phyloP scores from a whole-genome alignment of 2,888 invertebrate species.

The Lobophora halterata region DNA sequence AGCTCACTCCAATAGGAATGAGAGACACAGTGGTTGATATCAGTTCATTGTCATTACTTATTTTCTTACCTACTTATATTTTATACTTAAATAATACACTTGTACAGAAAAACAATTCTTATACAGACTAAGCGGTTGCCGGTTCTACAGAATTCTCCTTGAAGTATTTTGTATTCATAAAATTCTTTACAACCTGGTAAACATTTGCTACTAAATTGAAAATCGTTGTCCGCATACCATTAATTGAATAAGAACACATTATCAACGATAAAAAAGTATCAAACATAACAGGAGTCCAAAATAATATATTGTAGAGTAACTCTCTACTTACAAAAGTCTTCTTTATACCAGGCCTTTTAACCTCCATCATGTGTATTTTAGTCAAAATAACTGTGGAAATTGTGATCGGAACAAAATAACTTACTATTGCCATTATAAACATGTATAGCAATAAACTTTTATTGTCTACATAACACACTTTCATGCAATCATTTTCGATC shows the following conservation, averaged over 20 bases:
- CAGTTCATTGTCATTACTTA: no score
- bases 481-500: slow-evolving; percentile 49
- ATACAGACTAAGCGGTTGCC: slow-evolving; percentile 30
- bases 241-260: slow-evolving; percentile 62
- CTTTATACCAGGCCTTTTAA: slow-evolving; percentile 50
- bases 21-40: no score
- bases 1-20: no score
- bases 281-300: slow-evolving; percentile 74
- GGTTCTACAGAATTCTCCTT: slow-evolving; percentile 61
- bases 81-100: no score
- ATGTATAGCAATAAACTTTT: slow-evolving; percentile 60
- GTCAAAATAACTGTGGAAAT: slow-evolving; percentile 65
- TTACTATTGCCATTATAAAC: slow-evolving; percentile 55
- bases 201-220: slow-evolving; percentile 70
- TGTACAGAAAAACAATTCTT: neutral
- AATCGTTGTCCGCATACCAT: slow-evolving; percentile 56
- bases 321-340: slow-evolving; percentile 64
- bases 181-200: slow-evolving; percentile 67
- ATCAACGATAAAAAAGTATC: slow-evolving; percentile 66
- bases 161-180: slow-evolving; percentile 68
- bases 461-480: slow-evolving; percentile 64
- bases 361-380: slow-evolving; percentile 60
- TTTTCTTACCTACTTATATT: no score
- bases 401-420: slow-evolving; percentile 70
- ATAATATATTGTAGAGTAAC: slow-evolving; percentile 65